A percentile compares a stretch with the other conserved stretches of the same genome.
phyloP scores from a whole-genome alignment of 2,113 vertebrate species.

The Arenaria interpres region DNA sequence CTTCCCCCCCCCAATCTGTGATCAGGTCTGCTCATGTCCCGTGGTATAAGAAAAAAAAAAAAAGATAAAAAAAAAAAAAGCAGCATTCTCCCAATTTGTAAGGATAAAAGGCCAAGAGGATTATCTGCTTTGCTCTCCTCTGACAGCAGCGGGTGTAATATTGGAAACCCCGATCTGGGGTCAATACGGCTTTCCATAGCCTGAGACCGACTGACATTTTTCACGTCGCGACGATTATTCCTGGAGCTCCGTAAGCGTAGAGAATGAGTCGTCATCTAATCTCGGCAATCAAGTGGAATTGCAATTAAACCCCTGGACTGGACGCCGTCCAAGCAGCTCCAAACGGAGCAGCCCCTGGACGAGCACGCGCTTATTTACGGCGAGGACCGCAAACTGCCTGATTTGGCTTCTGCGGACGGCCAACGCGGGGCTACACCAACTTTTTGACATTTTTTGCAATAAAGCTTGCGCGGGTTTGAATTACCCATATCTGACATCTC shows the following conservation, averaged over 20 bases:
- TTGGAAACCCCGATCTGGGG: background rate
- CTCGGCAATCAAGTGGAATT: background rate
- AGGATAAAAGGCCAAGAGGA: background rate
- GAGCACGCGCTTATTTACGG: background rate
- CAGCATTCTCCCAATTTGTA: background rate
- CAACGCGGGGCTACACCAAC: background rate
- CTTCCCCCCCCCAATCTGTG: background rate
- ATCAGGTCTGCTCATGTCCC: background rate
- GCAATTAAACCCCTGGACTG: background rate
- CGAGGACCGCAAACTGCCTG: background rate
- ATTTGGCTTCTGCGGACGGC: background rate
- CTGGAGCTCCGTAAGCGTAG: accelerated
- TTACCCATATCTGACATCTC: background rate
- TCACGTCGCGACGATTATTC: background rate
- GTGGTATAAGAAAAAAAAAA: background rate
- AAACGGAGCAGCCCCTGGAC: background rate
- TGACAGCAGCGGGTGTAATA: background rate
- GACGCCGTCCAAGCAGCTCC: background rate
- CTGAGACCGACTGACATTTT: background rate
- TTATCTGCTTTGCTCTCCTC: background rate
- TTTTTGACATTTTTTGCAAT: background rate
- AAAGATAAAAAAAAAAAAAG: background rate
- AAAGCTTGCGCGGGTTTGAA: background rate
- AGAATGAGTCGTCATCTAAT: background rate
- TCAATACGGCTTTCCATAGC: accelerated